Evolutionary conservation across 2,888 invertebrate genomes (phyloP), one percentile per base, ranked within the genome.

Genomic region (Tineola bisselliella): DNA sequence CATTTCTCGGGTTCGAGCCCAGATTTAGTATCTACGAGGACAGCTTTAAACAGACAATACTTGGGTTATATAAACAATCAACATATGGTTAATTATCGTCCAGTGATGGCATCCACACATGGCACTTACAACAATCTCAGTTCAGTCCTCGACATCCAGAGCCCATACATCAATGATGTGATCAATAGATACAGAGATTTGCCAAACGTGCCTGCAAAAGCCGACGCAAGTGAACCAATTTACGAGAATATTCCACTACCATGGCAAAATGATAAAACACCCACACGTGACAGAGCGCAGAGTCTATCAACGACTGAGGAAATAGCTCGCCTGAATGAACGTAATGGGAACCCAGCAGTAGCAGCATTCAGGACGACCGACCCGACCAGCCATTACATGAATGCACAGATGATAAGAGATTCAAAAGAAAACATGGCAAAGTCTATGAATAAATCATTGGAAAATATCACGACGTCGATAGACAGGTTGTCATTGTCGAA

Each of bases 211-310:
- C 82, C 84, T 6, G 87, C 83, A 62, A 82, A 80, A 61, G 71
- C 80, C 61, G 25, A 56, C 56, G 17, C 58, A 4, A 75, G 79
- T 12, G 94, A 94, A 70, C 94, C 94, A 0, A 94, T 94, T 64
- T 94, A 94, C 73, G 94, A 94, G 70, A 94, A 94, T 73, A 92
- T 94, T 8, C 93, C 93, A 0, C 72, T 92, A 30, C 91, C 92
- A 0, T 92, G 91, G 91, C 89, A 88, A 54, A 78, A 71, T 64
- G 64, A 59, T 1, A 75, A 74, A 43, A 64, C 70, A 0, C 68
- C 70, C 3, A 76, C 76, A 70, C 68, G 87, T n/a, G 80, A 84
- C 57, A 75, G 91, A 38, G 91, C 93, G 2, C 91, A 91, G 38
- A 93, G 93, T 66, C 87, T 92, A 30, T 92, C 93, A 58, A 92